phyloP scores from a whole-genome alignment of 1,140 invertebrate genomes.

The Temnothorax curvispinosus region DNA sequence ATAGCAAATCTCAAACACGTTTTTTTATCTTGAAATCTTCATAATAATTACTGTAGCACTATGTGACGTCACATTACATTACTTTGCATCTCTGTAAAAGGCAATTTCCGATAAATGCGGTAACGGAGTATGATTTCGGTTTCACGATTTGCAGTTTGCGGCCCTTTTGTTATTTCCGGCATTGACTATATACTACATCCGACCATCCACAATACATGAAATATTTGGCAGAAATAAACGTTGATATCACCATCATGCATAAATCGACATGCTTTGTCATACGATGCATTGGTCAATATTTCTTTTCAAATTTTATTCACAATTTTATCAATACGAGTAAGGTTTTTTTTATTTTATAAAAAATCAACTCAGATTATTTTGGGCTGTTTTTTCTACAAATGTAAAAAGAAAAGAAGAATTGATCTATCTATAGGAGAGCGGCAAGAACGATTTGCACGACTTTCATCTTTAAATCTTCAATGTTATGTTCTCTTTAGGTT shows the following conservation, averaged over 20 bases:
- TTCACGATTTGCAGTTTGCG: constrained; percentile 53
- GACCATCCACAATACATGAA: not conserved
- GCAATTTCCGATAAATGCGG: constrained; percentile 55
- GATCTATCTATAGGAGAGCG: not conserved
- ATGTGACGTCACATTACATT: not conserved
- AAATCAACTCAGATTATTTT: not conserved
- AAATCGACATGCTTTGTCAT: not conserved
- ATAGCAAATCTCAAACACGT: not conserved
- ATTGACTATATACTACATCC: not conserved
- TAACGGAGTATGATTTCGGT: constrained; percentile 41
- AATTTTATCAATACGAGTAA: not conserved
- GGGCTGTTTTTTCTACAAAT: not conserved
- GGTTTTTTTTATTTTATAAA: not conserved
- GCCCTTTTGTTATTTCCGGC: constrained; percentile 63
- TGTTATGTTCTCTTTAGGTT: not conserved
- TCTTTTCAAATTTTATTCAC: not conserved
- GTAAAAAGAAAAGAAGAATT: not conserved
- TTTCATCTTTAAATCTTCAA: not conserved
- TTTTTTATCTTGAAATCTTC: not conserved
- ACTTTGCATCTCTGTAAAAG: not conserved
- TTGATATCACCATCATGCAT: constrained; percentile 4
- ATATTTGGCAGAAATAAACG: constrained; percentile 40
- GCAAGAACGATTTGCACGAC: too few relatives aligned
- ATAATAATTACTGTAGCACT: constrained; percentile 23
- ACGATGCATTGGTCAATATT: not conserved